A percentile compares a stretch with the other conserved stretches of the same genome.
phyloP scores from a whole-genome alignment of 2,113 vertebrate species.

The Hiodon alosoides region DNA sequence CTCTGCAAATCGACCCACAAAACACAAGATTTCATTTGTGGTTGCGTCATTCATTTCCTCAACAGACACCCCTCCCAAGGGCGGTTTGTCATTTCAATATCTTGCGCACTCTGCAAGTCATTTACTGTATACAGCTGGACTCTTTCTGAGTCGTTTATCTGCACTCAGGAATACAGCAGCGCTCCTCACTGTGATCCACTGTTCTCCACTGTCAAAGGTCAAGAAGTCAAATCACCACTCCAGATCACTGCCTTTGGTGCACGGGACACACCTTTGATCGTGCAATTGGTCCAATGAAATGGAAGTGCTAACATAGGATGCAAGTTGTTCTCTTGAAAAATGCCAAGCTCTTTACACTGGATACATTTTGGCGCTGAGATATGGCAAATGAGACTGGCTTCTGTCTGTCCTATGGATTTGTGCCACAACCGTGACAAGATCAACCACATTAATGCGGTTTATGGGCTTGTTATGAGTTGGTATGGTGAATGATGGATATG shows the following conservation, averaged over 20 bases:
- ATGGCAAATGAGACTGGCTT: not conserved
- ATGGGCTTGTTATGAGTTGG: not conserved
- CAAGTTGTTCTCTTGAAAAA: not conserved
- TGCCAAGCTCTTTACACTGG: not conserved
- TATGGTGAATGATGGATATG: not conserved
- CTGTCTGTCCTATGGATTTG: not conserved
- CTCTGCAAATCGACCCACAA: slow-evolving; percentile 2
- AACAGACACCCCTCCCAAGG: not conserved
- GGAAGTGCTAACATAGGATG: not conserved
- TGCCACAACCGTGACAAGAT: not conserved
- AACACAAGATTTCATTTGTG: not conserved
- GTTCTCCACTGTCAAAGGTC: too few species aligned
- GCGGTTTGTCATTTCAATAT: not conserved
- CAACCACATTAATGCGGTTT: not conserved
- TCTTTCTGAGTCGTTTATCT: too few species aligned
- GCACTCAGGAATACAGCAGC: too few species aligned
- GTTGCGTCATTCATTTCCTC: slow-evolving; percentile 5
- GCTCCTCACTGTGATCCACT: too few species aligned
- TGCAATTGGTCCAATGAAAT: not conserved
- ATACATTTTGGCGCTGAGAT: not conserved
- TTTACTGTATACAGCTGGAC: not conserved
- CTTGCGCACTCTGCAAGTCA: not conserved
- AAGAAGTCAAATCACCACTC: too few species aligned
- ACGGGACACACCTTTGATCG: too few species aligned
- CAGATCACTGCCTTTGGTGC: too few species aligned